Evolutionary conservation across 2,797 vertebrate genomes (phyloP).

Genomic region (Pseudomugil tenellus): DNA sequence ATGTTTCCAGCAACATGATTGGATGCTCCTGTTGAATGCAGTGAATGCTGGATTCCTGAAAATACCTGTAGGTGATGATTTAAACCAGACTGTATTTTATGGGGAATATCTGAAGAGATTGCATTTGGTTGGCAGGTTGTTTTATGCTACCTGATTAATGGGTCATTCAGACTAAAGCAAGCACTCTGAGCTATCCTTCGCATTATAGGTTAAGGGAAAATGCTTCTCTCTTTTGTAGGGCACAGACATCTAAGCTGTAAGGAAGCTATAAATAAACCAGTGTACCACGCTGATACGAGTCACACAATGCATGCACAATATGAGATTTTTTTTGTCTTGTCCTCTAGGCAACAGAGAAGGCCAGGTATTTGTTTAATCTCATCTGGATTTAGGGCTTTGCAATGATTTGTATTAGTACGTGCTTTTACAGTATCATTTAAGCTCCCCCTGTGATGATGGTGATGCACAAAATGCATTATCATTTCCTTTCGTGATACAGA

Average conservation of each 20-base stretch:
- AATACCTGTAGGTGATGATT: background rate
- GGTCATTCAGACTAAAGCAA: slow-evolving; percentile 10
- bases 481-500: slow-evolving; percentile 4
- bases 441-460: slow-evolving; percentile 3
- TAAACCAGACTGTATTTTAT: slow-evolving; percentile 1
- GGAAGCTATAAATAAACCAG: slow-evolving; percentile 51
- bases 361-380: slow-evolving; percentile 42
- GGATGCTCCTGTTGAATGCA: no score
- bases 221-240: slow-evolving; percentile 8
- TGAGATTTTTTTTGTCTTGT: slow-evolving; percentile 35
- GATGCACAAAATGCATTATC: background rate
- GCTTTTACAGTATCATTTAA: slow-evolving; percentile 12
- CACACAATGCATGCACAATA: slow-evolving; percentile 28
- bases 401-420: slow-evolving; percentile 8
- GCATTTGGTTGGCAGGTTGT: slow-evolving; percentile 8
- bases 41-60: no score
- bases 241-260: slow-evolving; percentile 21
- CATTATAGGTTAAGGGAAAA: slow-evolving; percentile 15
- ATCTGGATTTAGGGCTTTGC: slow-evolving; percentile 37
- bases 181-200: background rate
- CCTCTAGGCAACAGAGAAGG: slow-evolving; percentile 25
- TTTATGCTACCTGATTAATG: slow-evolving; percentile 7
- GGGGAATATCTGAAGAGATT: slow-evolving; percentile 5
- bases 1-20: no score
- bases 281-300: slow-evolving; percentile 28